Conservation (phyloP, 2,888 invertebrate genomes). For the Neoascia interrupta region DNA sequence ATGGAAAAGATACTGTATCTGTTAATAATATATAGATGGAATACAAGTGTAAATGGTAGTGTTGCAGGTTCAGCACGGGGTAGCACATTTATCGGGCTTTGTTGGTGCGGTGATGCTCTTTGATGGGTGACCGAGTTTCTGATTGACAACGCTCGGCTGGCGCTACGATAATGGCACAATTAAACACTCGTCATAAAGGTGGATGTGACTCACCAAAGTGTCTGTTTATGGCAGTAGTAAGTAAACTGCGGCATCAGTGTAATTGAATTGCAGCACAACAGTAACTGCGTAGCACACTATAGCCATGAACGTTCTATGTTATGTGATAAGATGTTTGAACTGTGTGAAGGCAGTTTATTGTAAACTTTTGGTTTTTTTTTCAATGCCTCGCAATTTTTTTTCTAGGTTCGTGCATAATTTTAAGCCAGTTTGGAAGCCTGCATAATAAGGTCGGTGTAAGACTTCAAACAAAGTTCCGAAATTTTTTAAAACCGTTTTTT, state of each 20-base stretch:
- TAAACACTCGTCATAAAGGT: slow-evolving; percentile 13
- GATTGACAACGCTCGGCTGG: slow-evolving; percentile 57
- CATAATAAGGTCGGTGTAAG: too few species aligned
- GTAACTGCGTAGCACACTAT: too few species aligned
- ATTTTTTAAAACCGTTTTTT: too few species aligned
- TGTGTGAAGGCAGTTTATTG: too few species aligned
- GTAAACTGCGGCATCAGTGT: slow-evolving; percentile 15
- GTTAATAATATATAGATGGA: background rate
- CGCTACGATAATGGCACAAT: slow-evolving; percentile 56
- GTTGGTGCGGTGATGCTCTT: slow-evolving; percentile 31
- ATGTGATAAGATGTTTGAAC: too few species aligned
- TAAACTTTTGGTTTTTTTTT: too few species aligned
- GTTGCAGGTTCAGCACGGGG: background rate
- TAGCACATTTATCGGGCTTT: background rate
- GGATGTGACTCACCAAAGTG: slow-evolving; percentile 21
- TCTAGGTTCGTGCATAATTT: too few species aligned
- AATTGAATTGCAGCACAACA: slow-evolving; percentile 28
- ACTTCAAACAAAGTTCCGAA: too few species aligned
- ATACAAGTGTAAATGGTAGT: background rate
- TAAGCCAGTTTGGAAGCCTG: too few species aligned
- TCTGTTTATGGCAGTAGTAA: background rate
- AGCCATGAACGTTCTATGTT: too few species aligned
- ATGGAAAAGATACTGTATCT: background rate
- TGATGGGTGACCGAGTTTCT: slow-evolving; percentile 57
- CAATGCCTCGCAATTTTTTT: too few species aligned